These are phyloP conservation scores for Vulpes vulpes DNA, from an alignment of 2,113 vertebrate genomes.

Conservation along the genomic window DNA sequence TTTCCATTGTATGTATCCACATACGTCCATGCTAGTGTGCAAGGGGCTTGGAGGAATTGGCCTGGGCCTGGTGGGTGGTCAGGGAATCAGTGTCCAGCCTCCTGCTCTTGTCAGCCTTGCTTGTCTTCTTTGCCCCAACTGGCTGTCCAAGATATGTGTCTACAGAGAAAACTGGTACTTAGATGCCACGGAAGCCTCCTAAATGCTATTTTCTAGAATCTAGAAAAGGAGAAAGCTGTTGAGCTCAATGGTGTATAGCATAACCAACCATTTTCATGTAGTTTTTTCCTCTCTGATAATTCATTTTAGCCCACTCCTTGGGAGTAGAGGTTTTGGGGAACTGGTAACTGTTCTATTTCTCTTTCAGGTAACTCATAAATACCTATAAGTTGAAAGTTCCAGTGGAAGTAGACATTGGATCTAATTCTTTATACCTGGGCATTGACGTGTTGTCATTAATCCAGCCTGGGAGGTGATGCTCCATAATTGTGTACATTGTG, in stretches of 20 bases:
- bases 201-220: neutral
- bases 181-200: neutral
- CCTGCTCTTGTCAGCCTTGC: neutral
- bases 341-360: neutral
- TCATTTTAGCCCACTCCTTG: slow-evolving; percentile 2
- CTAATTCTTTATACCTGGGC: neutral
- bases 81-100: neutral
- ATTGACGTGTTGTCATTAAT: neutral
- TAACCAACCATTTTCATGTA: neutral
- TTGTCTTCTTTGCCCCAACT: neutral
- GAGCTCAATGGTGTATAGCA: neutral
- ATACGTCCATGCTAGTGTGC: neutral
- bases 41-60: neutral
- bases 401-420: neutral
- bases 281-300: slow-evolving; percentile 1
- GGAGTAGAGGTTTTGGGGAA: neutral
- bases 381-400: neutral
- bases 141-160: neutral
- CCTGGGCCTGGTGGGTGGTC: neutral
- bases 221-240: neutral
- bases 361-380: slow-evolving; percentile 28
- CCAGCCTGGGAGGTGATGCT: neutral
- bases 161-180: neutral
- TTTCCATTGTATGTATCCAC: neutral
- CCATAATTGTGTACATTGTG: neutral